These are phyloP conservation scores for Brachionus rubens DNA, from an alignment of 1,140 invertebrate genomes.

Conservation along the genomic window DNA sequence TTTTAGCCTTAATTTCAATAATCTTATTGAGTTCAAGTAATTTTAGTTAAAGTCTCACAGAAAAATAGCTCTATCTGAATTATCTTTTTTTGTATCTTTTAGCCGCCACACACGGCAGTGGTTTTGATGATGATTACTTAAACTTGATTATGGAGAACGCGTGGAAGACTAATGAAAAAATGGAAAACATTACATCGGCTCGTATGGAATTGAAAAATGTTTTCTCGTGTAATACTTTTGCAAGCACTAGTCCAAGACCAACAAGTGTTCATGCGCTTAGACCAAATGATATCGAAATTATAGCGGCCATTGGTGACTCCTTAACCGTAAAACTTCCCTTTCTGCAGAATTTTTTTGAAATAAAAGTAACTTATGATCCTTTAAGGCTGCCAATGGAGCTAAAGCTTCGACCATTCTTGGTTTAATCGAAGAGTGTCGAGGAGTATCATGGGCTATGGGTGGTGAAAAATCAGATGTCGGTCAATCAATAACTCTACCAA, in stretches of 20 bases:
- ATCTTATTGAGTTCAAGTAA: not conserved
- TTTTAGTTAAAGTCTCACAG: not conserved
- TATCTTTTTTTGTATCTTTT: not conserved
- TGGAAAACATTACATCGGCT: not conserved
- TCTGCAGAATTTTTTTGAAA: no score
- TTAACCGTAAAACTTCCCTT: no score
- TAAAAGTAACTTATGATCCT: no score
- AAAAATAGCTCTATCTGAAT: not conserved
- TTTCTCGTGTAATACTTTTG: conserved; percentile 5
- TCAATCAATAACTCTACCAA: conserved; percentile 47
- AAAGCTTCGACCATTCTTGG: conserved; percentile 29
- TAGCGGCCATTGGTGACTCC: conserved; percentile 75
- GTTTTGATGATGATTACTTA: conserved; percentile 1
- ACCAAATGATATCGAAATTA: conserved; percentile 73
- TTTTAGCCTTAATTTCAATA: not conserved
- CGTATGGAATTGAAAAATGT: not conserved
- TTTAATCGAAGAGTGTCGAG: conserved; percentile 12
- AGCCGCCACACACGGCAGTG: not conserved
- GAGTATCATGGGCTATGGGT: conserved; percentile 45
- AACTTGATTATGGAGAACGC: conserved; percentile 23
- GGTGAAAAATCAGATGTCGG: conserved; percentile 33
- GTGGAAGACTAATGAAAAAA: conserved; percentile 23
- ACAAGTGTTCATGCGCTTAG: conserved; percentile 65
- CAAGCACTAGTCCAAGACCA: conserved; percentile 28
- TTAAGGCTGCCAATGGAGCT: conserved; percentile 40